Evolutionary conservation across 2,113 vertebrate species (phyloP).

Genomic region (Phalacrocorax brasilianus): DNA sequence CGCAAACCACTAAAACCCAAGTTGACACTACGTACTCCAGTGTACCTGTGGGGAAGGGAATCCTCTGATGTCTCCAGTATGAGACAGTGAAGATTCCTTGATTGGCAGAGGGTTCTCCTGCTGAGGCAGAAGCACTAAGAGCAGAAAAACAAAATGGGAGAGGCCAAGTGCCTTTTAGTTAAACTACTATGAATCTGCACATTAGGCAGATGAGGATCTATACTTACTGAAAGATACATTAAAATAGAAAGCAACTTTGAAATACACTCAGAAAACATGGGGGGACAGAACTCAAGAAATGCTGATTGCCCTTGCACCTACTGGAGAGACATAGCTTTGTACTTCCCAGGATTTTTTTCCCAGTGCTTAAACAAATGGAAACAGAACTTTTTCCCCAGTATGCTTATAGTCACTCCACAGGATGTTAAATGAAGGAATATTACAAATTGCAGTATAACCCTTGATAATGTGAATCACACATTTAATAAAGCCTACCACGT

Average conservation of each 20-base stretch:
- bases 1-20: neutral
- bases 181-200: neutral
- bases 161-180: neutral
- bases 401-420: neutral
- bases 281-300: neutral
- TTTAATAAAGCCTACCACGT: neutral
- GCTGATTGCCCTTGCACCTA: neutral
- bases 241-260: neutral
- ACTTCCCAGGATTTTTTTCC: neutral
- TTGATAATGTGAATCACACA: neutral
- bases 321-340: neutral
- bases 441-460: neutral
- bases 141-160: neutral
- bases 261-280: neutral
- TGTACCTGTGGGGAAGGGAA: neutral
- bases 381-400: neutral
- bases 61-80: neutral
- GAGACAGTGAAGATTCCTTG: neutral
- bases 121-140: neutral
- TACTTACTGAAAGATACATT: neutral
- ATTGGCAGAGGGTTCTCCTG: neutral
- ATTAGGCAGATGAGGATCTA: neutral
- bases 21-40: neutral
- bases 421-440: neutral
- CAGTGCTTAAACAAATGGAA: neutral